Percentiles rank a stretch among this genome's conserved stretches.
phyloP scores from a whole-genome alignment of 2,797 vertebrate species.

The Macropus fuliginosus region DNA sequence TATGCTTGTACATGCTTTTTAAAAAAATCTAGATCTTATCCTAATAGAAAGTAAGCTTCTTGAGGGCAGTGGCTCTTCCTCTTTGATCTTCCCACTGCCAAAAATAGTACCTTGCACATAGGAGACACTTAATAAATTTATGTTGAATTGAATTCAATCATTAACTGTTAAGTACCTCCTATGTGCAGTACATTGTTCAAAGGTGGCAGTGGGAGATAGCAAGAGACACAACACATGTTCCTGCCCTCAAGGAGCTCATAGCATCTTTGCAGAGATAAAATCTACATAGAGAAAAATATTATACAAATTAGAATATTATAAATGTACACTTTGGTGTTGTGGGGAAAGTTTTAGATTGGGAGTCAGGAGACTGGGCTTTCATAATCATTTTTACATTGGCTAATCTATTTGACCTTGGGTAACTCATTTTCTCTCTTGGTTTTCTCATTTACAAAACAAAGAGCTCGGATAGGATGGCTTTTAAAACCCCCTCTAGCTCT shows the following conservation, averaged over 20 bases:
- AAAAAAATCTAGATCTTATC: not conserved
- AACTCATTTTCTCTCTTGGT: not conserved
- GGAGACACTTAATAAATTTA: not conserved
- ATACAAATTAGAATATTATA: not conserved
- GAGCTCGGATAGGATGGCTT: not conserved
- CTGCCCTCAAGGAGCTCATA: not conserved
- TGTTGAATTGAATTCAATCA: not conserved
- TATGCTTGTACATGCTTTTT: not conserved
- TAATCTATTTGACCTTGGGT: not conserved
- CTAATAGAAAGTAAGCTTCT: not conserved
- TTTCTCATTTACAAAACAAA: not conserved
- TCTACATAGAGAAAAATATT: not conserved
- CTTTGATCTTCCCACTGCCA: not conserved
- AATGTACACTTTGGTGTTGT: not conserved
- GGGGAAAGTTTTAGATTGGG: not conserved
- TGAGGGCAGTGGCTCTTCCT: not conserved
- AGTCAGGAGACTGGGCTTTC: not conserved
- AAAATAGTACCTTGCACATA: not conserved
- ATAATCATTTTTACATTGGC: not conserved
- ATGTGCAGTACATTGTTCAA: not conserved
- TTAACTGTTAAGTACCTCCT: not conserved
- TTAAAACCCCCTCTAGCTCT: not conserved
- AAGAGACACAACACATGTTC: not conserved
- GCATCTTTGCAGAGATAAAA: not conserved
- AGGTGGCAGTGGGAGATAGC: not conserved